Evolutionary conservation across 2,797 vertebrate species (phyloP), one percentile per base, ranked within the genome.

Genomic region (Phalanger gymnotis): DNA sequence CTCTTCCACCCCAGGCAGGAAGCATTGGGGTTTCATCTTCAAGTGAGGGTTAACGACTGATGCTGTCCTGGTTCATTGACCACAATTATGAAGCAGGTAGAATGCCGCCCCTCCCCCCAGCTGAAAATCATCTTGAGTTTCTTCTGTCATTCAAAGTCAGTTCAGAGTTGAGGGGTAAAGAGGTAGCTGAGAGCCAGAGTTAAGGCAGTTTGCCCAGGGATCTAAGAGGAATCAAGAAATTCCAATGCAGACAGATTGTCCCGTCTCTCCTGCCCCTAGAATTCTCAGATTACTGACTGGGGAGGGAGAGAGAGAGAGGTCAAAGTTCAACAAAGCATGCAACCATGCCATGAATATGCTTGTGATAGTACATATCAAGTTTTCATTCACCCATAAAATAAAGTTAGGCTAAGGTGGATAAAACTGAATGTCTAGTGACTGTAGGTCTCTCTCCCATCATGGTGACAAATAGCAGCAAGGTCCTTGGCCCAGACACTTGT

Each of bases 401-500:
- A 51, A 73, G 16, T n/a, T 87, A 51, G 73, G 25, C 47, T 4
- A 16, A 81, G 22, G 40, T 27, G 40, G 73, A 81, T 27, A 47
- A 47, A 47, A 47, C 40, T 81, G 73, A 81, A 81, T 81, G 73
- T 47, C n/a, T 81, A 47, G 25, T 51, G 40, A 87, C 7, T 87
- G 93, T 2, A 0, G 52, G 57, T 58, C 56, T 81, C 87, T 30
- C 11, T 27, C 28, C 47, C 34, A 57, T 34, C 34, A 19, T 25
- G 56, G 54, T 95, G 55, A 95, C 92, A 54, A 93, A 81, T 57
- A 57, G 89, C 25, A 55, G 27, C 28, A 91, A 52, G 55, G 53
- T 93, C 55, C 93, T 94, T 61, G 55, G 81, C 54, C 34, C 51
- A 90, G 55, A 58, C 55, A 61, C 87, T 2, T 96, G 97, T 27